These are phyloP conservation scores for Danionella dracula DNA, from an alignment of 2,797 vertebrate species.

Conservation along the genomic window DNA sequence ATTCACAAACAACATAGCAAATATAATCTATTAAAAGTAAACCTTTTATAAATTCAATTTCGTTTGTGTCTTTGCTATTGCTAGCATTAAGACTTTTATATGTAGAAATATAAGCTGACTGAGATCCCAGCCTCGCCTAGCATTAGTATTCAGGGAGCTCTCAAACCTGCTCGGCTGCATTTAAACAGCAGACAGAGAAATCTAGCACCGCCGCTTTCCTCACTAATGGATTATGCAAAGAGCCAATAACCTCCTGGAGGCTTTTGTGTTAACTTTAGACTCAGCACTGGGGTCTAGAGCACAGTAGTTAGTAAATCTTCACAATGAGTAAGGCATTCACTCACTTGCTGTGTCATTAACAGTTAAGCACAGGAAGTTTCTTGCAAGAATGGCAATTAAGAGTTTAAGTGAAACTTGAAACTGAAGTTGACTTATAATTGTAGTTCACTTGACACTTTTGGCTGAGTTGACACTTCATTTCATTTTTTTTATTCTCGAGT, in stretches of 20 bases:
- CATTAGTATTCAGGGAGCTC: conserved; percentile 31
- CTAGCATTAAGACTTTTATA: neutral
- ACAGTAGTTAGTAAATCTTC: neutral
- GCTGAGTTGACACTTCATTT: neutral
- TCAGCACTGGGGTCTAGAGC: conserved; percentile 7
- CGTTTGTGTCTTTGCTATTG: neutral
- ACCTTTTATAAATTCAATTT: neutral
- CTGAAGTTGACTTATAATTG: neutral
- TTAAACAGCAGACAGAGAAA: conserved; percentile 35
- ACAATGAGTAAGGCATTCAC: conserved; percentile 2
- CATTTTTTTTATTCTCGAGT: too few relatives aligned
- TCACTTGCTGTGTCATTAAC: conserved; percentile 56
- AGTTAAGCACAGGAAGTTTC: conserved; percentile 38
- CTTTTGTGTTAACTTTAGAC: conserved; percentile 15
- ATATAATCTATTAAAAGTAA: neutral
- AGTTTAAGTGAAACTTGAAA: neutral
- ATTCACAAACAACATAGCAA: too few relatives aligned
- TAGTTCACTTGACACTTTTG: neutral
- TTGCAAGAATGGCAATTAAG: neutral
- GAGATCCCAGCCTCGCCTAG: conserved; percentile 14
- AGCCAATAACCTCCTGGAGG: conserved; percentile 22
- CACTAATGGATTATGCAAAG: conserved; percentile 49
- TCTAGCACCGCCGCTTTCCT: conserved; percentile 9
- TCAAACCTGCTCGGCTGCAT: conserved; percentile 20
- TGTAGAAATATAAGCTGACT: conserved; percentile 18